Evolutionary conservation across 2,888 invertebrate species (phyloP), one percentile per base, ranked within the genome.

Genomic region (Oeneis ivallda): DNA sequence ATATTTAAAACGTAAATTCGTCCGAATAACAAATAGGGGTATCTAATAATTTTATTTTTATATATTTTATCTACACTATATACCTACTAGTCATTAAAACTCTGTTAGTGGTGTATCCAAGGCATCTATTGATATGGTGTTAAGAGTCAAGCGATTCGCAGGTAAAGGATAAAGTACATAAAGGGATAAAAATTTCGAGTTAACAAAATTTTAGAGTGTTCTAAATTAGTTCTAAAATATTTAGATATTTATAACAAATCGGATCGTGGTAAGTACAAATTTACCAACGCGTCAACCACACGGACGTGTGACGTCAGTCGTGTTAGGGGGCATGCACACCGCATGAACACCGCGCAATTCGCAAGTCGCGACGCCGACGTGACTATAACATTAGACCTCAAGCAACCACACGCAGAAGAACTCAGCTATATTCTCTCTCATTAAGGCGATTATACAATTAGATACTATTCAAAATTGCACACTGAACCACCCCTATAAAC

Each of bases 401-500:
- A 86, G 84, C 87, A 84, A 83, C 82, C 88, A 80, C 82, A 82
- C 86, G 75, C 84, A 85, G 84, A 83, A 88, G 83, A 84, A 87
- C 84, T 86, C 87, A 80, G 86, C 87, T 87, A 89, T 87, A 87
- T 90, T 91, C 91, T 91, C 91, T 91, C 91, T 89, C 87, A 79
- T 78, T 92, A 92, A 92, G 92, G 92, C 92, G 89, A 89, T 90
- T 85, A 88, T 87, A 89, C 86, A 87, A 83, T 84, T 86, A 85
- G 85, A 89, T 79, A 87, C 89, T 90, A 87, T 86, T 83, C 81
- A 85, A 56, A 89, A 86, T 87, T 89, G 89, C 91, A 89, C 90
- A 87, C 87, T 85, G 88, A 90, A 85, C 85, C 89, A 90, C 87
- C 90, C 87, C 88, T 89, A 90, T 89, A 91, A 87, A 90, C 86